These are phyloP conservation scores for Drosophila nebulosa DNA, from an alignment of 1,140 invertebrate genomes.

Conservation along the genomic window DNA sequence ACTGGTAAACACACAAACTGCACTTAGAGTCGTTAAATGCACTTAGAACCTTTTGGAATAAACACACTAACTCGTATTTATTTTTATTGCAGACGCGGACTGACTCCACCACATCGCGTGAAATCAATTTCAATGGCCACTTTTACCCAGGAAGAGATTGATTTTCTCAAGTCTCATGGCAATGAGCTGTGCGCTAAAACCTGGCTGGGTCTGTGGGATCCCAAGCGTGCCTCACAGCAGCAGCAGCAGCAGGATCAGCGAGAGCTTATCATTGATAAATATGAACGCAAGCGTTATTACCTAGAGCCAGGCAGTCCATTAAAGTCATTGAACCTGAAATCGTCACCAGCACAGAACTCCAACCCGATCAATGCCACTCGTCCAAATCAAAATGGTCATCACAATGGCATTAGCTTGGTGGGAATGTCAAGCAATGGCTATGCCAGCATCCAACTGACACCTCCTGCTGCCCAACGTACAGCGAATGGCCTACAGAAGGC, in stretches of 20 bases:
- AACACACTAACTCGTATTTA: background rate
- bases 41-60: background rate
- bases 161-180: slow-evolving; percentile 93
- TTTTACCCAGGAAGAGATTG: slow-evolving; percentile 97
- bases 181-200: slow-evolving; percentile 96
- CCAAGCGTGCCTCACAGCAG: slow-evolving; percentile 83
- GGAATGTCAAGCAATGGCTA: slow-evolving; percentile 51
- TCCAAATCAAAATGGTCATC: slow-evolving; percentile 34
- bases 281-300: slow-evolving; percentile 93
- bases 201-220: slow-evolving; percentile 94
- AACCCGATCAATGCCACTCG: slow-evolving; percentile 5
- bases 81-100: slow-evolving; percentile 89
- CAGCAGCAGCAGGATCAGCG: slow-evolving; percentile 87
- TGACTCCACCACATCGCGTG: slow-evolving; percentile 98
- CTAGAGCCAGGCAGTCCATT: slow-evolving; percentile 84
- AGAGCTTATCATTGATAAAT: slow-evolving; percentile 96
- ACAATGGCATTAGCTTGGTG: slow-evolving; percentile 14
- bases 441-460: slow-evolving; percentile 73
- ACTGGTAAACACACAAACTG: background rate
- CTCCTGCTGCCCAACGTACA: slow-evolving; percentile 72
- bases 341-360: slow-evolving; percentile 25
- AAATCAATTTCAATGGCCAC: slow-evolving; percentile 99
- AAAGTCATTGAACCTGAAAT: slow-evolving; percentile 79
- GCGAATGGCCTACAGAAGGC: slow-evolving; percentile 64
- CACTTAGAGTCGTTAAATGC: background rate